Base-by-base conservation (phyloP, 2,888 invertebrate genomes). In the Neoitamus cyanurus region DNA sequence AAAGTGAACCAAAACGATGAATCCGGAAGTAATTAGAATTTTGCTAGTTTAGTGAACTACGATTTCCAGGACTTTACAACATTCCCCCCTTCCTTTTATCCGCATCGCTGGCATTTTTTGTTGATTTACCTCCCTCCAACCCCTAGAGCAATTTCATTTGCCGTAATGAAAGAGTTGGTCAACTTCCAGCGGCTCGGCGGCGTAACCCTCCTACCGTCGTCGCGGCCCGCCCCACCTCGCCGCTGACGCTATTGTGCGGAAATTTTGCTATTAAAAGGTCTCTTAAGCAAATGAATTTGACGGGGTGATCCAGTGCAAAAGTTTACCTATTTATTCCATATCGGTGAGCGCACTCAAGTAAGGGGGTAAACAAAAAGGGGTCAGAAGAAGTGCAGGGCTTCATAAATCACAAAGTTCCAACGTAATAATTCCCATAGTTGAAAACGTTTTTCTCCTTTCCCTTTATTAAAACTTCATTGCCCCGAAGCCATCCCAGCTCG, bases 311-410 rank as follows among this genome's bases (percentile, higher is more conserved):
- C 48, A 58, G 48, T 46, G 78, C 20, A 78, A 75, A 78, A 78
- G 48, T 78, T 78, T 78, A 48, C 48, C 48, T 78, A 28, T 58
- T 78, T 78, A 48, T 78, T 46, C 42, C 58, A 78, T 78, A 78
- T 78, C 48, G 48, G 30, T 31, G 48, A 46, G 31, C 48, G 30
- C 37, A 78, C 78, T 78, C 42, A 78, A 48, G 58, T 42, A 48
- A 78, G 46, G 58, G 15, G 34, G 58, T 31, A 48, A 78, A 48
- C 78, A 30, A 78, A 78, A 78, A 78, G 48, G 58, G 46, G 75
- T 42, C 34, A 15, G 34, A 48, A 78, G 31, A 36, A 73, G 20
- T n/a, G 15, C 15, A 15, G 30, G 42, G 31, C 34, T 31, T 11
- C 78, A 78, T 78, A 78, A 78, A 78, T 78, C 48, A 48, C 42